Percentiles rank a stretch among this genome's conserved stretches.
Evolutionary conservation across 2,113 vertebrate genomes (phyloP).

Genomic region (Canis aureus): DNA sequence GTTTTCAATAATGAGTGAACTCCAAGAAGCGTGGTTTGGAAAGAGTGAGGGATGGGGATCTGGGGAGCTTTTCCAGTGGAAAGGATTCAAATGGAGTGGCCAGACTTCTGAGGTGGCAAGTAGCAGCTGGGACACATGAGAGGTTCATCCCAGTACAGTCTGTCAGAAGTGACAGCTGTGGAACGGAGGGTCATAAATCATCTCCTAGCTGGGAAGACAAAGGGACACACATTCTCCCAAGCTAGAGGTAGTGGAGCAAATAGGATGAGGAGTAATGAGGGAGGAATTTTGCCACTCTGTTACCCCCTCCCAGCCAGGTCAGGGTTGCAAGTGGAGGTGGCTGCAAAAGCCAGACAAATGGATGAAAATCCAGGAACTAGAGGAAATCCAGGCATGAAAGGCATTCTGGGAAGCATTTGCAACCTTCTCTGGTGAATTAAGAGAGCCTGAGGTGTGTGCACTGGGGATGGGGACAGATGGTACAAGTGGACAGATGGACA

Average conservation of each 20-base stretch:
- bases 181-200: background rate
- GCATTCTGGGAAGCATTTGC: constrained; percentile 13
- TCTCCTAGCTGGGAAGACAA: constrained; percentile 26
- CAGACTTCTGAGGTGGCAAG: background rate
- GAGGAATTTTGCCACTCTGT: rapidly evolving
- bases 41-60: background rate
- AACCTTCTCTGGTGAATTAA: background rate
- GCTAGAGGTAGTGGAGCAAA: background rate
- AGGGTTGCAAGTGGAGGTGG: background rate
- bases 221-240: background rate
- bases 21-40: constrained; percentile 35
- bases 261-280: background rate
- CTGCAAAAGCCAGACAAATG: background rate
- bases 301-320: background rate
- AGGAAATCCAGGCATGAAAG: background rate
- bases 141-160: rapidly evolving
- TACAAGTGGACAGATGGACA: background rate
- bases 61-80: background rate
- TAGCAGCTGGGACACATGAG: background rate
- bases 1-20: constrained; percentile 33
- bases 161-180: background rate
- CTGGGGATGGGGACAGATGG: too few relatives aligned
- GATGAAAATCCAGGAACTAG: background rate
- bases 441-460: background rate
- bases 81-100: background rate